phyloP scores from a whole-genome alignment of 2,113 vertebrate genomes.

The Ammodytes dubius region DNA sequence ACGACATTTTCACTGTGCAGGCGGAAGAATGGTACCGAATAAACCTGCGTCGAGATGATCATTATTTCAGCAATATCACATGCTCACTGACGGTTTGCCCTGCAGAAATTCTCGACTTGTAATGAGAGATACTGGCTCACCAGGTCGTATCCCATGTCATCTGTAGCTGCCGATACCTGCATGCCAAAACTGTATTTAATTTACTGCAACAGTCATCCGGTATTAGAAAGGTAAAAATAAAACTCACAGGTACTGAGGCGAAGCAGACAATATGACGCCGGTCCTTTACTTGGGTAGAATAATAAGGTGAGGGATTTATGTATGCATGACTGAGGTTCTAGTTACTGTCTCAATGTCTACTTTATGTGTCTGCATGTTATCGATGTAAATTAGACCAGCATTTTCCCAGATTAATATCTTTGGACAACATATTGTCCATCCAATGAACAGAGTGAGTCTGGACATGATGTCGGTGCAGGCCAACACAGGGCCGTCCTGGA shows the following conservation, averaged over 20 bases:
- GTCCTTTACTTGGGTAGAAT: not conserved
- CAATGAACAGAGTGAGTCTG: slow-evolving; percentile 90
- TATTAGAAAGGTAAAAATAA: not conserved
- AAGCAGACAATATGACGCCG: not conserved
- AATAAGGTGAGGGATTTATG: not conserved
- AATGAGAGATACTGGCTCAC: not conserved
- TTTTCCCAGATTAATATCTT: not conserved
- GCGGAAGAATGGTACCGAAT: slow-evolving; percentile 16
- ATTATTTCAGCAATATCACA: slow-evolving; percentile 15
- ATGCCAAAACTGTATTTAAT: not conserved
- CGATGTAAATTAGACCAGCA: not conserved
- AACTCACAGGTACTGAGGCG: not conserved
- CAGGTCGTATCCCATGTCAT: not conserved
- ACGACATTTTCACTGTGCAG: slow-evolving; percentile 3
- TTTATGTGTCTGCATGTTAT: not conserved
- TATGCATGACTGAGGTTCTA: not conserved
- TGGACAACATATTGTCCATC: not conserved
- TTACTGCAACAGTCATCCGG: not conserved
- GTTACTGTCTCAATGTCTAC: not conserved
- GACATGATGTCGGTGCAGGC: slow-evolving; percentile 99
- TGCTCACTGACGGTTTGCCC: not conserved
- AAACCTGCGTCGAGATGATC: slow-evolving; percentile 11
- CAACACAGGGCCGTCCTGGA: slow-evolving; percentile 93
- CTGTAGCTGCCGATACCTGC: not conserved
- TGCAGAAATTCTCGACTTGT: not conserved